A percentile compares a stretch with the other conserved stretches of the same genome.
Evolutionary conservation across 1,140 invertebrate species (phyloP).

Genomic region (Whitmania pigra): DNA sequence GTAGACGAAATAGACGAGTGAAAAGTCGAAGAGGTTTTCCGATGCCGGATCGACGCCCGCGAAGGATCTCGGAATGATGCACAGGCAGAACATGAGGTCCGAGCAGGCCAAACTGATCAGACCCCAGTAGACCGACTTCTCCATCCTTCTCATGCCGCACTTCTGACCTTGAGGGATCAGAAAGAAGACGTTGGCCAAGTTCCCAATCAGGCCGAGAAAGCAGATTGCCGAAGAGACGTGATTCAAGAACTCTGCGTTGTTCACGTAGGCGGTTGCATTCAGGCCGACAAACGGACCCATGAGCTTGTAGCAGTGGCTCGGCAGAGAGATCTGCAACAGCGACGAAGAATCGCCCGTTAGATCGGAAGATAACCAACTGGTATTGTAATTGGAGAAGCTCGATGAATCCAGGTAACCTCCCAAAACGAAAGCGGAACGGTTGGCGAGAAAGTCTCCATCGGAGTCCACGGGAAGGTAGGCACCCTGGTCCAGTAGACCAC

Average conservation of each 20-base stretch:
- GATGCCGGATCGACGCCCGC: not conserved
- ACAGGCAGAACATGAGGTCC: constrained; percentile 15
- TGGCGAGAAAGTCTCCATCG: too few relatives aligned
- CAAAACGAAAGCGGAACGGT: too few relatives aligned
- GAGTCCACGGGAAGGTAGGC: too few relatives aligned
- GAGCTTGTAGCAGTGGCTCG: too few relatives aligned
- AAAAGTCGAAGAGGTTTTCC: not conserved
- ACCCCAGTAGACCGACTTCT: constrained; percentile 17
- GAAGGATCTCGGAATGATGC: constrained; percentile 13
- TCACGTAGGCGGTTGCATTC: too few relatives aligned
- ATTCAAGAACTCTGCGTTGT: not conserved
- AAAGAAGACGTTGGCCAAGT: constrained; percentile 16
- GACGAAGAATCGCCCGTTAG: too few relatives aligned
- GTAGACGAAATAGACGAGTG: constrained; percentile 11
- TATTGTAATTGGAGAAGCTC: too few relatives aligned
- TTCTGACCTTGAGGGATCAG: constrained; percentile 11
- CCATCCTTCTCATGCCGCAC: constrained; percentile 15
- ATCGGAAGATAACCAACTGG: too few relatives aligned
- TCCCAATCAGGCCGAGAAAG: constrained; percentile 5
- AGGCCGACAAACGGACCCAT: too few relatives aligned
- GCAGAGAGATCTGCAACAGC: too few relatives aligned
- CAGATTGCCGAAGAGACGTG: constrained; percentile 15
- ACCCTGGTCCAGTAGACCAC: too few relatives aligned
- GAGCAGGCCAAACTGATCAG: not conserved
- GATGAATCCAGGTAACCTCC: too few relatives aligned